phyloP scores from a whole-genome alignment of 1,140 invertebrate genomes.

The Caenorhabditis elegans region WBcel235 BX284602.5:8221001-8221500 shows the following conservation, averaged over 20 bases:
- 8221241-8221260: neutral
- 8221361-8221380: constrained; percentile 15
- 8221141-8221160: neutral
- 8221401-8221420: neutral
- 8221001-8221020: neutral
- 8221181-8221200: neutral
- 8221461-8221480: neutral
- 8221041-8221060: too few relatives aligned
- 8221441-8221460: constrained; percentile 21
- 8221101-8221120: neutral
- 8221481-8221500: neutral
- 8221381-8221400: neutral
- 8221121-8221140: neutral
- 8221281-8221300: neutral
- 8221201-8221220: neutral
- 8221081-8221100: neutral
- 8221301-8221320: neutral
- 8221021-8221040: too few relatives aligned
- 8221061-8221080: neutral
- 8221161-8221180: neutral
- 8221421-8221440: neutral
- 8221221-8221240: neutral
- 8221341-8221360: constrained; percentile 20
- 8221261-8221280: neutral
- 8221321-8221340: constrained; percentile 10